These are phyloP conservation scores for Eupithecia exiguata DNA, from an alignment of 2,888 invertebrate genomes.

Conservation along the genomic window DNA sequence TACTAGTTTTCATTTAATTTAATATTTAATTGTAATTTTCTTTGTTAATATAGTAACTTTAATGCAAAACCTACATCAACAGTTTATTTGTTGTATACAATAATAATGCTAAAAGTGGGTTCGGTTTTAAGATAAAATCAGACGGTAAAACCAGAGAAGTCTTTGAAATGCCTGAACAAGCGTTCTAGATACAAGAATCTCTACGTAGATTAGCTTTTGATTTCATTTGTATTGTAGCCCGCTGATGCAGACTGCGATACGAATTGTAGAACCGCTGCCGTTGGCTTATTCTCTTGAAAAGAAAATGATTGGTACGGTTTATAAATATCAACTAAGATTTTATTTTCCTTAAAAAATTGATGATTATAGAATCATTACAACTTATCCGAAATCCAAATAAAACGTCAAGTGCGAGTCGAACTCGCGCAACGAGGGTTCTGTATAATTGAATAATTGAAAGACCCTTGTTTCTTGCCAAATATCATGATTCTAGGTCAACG, in stretches of 20 bases:
- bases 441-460: no score
- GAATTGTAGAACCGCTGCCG: neutral
- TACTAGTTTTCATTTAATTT: no score
- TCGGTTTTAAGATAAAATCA: constrained; percentile 51
- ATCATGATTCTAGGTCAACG: no score
- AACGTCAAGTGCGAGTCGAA: no score
- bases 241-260: neutral
- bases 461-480: no score
- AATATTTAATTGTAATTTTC: no score
- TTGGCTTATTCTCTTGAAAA: neutral
- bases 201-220: constrained; percentile 32
- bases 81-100: neutral
- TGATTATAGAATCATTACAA: neutral
- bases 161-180: constrained; percentile 55
- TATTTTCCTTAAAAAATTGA: neutral
- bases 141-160: constrained; percentile 51
- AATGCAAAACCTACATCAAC: no score
- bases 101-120: neutral
- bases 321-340: neutral
- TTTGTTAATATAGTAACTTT: no score
- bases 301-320: neutral
- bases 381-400: neutral
- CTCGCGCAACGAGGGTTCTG: no score
- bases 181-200: constrained; percentile 58
- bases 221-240: constrained; percentile 19